phyloP scores from a whole-genome alignment of 2,797 vertebrate genomes.

The Chelonia mydas region DNA sequence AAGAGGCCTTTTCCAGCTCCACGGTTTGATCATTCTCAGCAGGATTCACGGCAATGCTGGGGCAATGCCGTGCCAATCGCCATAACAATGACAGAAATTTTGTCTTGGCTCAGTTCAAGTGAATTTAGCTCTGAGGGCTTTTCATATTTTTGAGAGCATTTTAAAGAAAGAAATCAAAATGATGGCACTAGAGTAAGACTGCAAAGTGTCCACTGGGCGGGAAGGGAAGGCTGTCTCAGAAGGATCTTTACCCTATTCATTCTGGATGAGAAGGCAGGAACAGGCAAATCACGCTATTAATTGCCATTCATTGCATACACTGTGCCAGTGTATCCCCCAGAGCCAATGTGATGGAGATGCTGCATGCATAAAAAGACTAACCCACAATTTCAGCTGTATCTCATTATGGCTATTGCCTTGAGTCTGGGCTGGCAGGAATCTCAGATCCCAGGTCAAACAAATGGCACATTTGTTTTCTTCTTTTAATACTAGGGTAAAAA shows the following conservation, averaged over 20 bases:
- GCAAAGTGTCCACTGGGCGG: background rate
- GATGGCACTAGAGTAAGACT: background rate
- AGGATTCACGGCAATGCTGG: background rate
- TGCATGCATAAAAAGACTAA: background rate
- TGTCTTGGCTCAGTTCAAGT: background rate
- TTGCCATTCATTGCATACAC: background rate
- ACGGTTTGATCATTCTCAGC: background rate
- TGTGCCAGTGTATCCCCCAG: background rate
- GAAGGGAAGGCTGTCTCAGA: background rate
- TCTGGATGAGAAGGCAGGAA: background rate
- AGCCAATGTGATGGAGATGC: background rate
- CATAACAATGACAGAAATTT: background rate
- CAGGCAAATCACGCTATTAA: background rate
- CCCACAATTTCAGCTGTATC: background rate
- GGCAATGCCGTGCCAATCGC: background rate
- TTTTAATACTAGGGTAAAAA: too few species aligned
- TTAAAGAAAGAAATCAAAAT: background rate
- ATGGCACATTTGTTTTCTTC: too few species aligned
- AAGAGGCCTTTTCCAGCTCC: background rate
- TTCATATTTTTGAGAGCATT: background rate
- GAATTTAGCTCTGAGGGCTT: background rate
- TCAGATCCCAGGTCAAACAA: too few species aligned
- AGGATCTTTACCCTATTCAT: background rate
- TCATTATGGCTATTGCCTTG: background rate
- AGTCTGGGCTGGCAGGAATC: background rate